phyloP scores from a whole-genome alignment of 2,113 vertebrate species.

The Pangasianodon hypophthalmus region DNA sequence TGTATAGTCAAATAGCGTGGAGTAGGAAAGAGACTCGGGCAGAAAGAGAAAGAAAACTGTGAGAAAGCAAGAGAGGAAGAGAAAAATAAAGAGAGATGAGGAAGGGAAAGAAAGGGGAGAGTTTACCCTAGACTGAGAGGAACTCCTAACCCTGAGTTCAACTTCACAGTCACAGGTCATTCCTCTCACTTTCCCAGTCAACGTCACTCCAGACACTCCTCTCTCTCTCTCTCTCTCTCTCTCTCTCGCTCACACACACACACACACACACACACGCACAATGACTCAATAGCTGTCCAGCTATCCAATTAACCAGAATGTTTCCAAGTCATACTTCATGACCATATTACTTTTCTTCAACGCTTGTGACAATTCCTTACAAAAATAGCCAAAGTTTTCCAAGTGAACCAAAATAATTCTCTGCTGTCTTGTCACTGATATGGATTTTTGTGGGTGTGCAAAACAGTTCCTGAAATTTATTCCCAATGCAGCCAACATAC shows the following conservation, averaged over 20 bases:
- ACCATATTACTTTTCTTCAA: slow-evolving; percentile 16
- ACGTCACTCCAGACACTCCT: background rate
- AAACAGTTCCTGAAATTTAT: slow-evolving; percentile 34
- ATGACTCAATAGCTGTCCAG: background rate
- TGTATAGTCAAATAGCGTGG: background rate
- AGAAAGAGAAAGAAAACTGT: slow-evolving; percentile 1
- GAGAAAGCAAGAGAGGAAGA: background rate
- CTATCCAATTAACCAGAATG: slow-evolving; percentile 14
- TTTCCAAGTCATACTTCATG: background rate
- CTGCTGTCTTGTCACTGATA: slow-evolving; percentile 19
- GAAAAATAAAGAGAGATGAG: background rate
- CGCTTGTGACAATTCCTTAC: background rate
- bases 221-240: background rate
- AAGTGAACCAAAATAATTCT: slow-evolving; percentile 34
- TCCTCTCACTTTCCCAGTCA: slow-evolving; percentile 7
- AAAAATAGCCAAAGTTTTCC: slow-evolving; percentile 8
- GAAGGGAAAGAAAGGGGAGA: background rate
- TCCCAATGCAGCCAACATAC: slow-evolving; percentile 28
- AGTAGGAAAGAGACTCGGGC: background rate
- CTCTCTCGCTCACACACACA: background rate
- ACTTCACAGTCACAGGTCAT: slow-evolving; percentile 46
- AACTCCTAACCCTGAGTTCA: slow-evolving; percentile 47
- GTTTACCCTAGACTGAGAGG: slow-evolving; percentile 25
- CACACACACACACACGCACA: background rate
- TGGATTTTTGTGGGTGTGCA: slow-evolving; percentile 21